Percentiles rank a stretch among this genome's conserved stretches.
Conservation (phyloP, 2,113 vertebrate genomes). For the Uria lomvia region DNA sequence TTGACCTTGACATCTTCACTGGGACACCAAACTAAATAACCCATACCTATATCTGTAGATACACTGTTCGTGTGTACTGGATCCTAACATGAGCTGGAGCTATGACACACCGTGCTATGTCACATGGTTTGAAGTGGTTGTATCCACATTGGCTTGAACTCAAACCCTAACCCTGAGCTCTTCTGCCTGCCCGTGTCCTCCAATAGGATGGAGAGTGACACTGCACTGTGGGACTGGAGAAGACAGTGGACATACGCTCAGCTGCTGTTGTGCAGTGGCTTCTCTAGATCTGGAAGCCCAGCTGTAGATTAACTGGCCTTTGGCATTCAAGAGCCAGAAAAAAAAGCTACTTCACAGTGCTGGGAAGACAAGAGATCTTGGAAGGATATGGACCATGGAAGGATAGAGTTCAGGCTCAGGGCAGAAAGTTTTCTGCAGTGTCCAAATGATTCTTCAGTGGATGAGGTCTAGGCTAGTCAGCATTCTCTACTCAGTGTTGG, state of each 20-base stretch:
- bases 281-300: background rate
- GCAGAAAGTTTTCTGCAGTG: background rate
- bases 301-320: background rate
- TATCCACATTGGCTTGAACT: background rate
- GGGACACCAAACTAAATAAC: background rate
- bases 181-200: background rate
- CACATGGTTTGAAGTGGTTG: background rate
- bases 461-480: background rate
- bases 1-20: background rate
- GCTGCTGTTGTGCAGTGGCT: background rate
- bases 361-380: background rate
- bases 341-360: background rate
- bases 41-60: background rate
- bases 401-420: background rate
- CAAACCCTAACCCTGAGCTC: background rate
- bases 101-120: background rate
- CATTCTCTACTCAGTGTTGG: background rate
- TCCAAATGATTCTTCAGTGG: background rate
- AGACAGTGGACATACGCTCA: background rate
- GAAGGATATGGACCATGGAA: too few relatives aligned
- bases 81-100: background rate
- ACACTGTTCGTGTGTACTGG: background rate
- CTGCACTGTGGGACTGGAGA: background rate
- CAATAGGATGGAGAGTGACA: background rate
- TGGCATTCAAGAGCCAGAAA: background rate